phyloP scores from a whole-genome alignment of 1,140 invertebrate genomes.

The Neodiprion lecontei region DNA sequence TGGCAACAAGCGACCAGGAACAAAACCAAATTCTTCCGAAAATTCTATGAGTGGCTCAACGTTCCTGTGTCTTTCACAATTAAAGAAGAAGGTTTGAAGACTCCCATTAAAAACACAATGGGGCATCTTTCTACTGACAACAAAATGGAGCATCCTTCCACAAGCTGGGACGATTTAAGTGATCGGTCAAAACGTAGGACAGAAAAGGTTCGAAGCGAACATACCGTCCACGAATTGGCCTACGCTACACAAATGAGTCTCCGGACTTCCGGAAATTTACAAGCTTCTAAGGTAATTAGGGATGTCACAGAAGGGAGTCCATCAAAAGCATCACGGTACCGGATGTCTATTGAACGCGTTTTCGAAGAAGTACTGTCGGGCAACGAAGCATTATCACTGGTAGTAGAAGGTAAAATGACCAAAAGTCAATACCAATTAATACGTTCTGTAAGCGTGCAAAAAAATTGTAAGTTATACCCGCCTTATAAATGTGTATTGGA shows the following conservation, averaged over 20 bases:
- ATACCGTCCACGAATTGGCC: background rate
- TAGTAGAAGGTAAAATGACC: background rate
- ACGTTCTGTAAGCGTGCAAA: background rate
- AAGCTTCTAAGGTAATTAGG: slow-evolving; percentile 17
- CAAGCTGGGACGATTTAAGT: background rate
- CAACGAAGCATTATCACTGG: background rate
- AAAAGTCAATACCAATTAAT: background rate
- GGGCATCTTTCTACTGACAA: no score
- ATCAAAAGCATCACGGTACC: slow-evolving; percentile 15
- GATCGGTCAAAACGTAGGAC: background rate
- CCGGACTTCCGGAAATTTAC: background rate
- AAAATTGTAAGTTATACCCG: background rate
- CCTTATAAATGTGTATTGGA: background rate
- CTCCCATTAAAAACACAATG: no score
- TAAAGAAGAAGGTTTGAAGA: no score
- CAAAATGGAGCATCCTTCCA: background rate
- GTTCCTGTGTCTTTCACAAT: no score
- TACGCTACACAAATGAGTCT: background rate
- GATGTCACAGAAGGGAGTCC: slow-evolving; percentile 17
- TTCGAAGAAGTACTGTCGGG: slow-evolving; percentile 10
- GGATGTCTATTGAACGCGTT: slow-evolving; percentile 12
- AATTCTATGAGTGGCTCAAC: no score
- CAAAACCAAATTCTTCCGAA: no score
- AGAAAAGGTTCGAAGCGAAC: background rate
- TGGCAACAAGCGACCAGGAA: no score